Percentiles rank a stretch among this genome's conserved stretches.
phyloP scores from a whole-genome alignment of 2,113 vertebrate species.

The Brachyhypopomus gauderio region DNA sequence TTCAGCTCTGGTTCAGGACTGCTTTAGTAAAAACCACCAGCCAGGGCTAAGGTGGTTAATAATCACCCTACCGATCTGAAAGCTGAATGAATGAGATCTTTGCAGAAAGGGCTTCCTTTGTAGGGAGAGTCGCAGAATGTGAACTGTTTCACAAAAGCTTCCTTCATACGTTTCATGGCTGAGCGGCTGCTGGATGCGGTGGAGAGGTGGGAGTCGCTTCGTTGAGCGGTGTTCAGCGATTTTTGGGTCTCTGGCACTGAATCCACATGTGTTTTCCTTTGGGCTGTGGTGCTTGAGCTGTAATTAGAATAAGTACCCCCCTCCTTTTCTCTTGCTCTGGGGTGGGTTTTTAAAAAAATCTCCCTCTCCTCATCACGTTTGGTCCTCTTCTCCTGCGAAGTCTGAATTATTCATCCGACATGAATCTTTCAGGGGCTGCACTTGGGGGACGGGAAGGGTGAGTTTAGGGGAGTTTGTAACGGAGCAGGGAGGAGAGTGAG shows the following conservation, averaged over 20 bases:
- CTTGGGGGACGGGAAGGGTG: conserved; percentile 51
- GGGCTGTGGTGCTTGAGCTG: conserved; percentile 7
- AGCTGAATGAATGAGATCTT: not conserved
- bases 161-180: too few relatives aligned
- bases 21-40: too few relatives aligned
- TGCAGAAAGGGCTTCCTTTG: too few relatives aligned
- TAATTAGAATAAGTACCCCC: conserved; percentile 39
- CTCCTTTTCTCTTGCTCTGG: conserved; percentile 37
- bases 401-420: conserved; percentile 74
- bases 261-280: conserved; percentile 5
- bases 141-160: not conserved
- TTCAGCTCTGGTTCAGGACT: too few relatives aligned
- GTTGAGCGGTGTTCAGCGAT: not conserved
- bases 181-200: not conserved
- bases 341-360: conserved; percentile 52
- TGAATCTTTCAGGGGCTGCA: conserved; percentile 69
- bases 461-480: conserved; percentile 59
- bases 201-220: too few relatives aligned
- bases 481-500: conserved; percentile 4
- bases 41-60: not conserved
- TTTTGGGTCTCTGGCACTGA: not conserved
- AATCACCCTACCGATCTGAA: not conserved
- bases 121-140: not conserved
- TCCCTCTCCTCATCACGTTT: conserved; percentile 32
- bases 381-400: conserved; percentile 58